Base-by-base conservation (phyloP, 92 coral and sea anemone genomes). In the Plumapathes pennacea region DNA sequence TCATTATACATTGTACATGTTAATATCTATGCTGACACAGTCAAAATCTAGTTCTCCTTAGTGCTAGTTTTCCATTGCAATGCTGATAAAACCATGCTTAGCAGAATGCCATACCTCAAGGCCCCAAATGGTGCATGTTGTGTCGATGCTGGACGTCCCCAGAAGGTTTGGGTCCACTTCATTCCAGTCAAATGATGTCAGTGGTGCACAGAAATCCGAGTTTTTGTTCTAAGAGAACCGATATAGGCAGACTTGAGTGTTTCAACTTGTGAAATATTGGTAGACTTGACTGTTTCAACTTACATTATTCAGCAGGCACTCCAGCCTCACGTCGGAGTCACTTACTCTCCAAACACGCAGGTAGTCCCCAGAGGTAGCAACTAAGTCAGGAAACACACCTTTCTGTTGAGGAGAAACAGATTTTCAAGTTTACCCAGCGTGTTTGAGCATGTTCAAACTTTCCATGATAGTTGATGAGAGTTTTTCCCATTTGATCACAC, bases 81-180 rank as follows among this genome's bases (percentile, higher is more conserved):
- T n/a, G n/a, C n/a, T n/a, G n/a, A n/a, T n/a, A n/a, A n/a, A n/a
- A n/a, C n/a, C n/a, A n/a, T 6, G 18, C 8, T 9, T 54, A n/a
- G 14, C 18, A 29, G 41, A 7, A 4, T 12, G 41, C 61, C 84
- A 36, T 62, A 88, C 98, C 85, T 92, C 98, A 19, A 91, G 51
- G 50, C 98, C 98, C 98, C 98, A 92, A 44, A 92, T 92, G 7
- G 98, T 92, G 50, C 98, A 92, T 21, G 98, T 92, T 46, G 98
- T 92, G 69, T 92, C 98, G 54, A 92, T 92, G 50, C 98, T 92
- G 27, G 98, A 92, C 45, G 98, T 92, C 29, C 98, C 98, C 8
- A 92, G 73, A 36, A 92, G 59, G 56, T 88, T 92, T 24, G 94
- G 96, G 56, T 88, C 98, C 38, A 92, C 85, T 34, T 88, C 96